Evolutionary conservation across 2,888 invertebrate genomes (phyloP).

Genomic region (Agrotis ipsilon): DNA sequence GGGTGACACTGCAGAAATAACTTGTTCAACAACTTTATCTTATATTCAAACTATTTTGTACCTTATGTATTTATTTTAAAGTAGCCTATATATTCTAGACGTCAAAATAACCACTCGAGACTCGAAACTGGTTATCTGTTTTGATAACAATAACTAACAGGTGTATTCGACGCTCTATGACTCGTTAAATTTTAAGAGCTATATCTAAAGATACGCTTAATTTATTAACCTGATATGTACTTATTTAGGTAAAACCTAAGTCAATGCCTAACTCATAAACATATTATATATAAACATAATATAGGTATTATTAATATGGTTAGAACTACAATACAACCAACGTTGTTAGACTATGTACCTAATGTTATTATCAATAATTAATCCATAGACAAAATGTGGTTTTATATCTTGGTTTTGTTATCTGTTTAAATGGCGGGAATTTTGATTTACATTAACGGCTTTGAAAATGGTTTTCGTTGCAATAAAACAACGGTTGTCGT

Average conservation of each 20-base stretch:
- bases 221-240: too few relatives aligned
- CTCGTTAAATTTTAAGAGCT: slow-evolving; percentile 6
- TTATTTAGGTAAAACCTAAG: neutral
- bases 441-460: neutral
- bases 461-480: neutral
- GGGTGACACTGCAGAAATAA: slow-evolving; percentile 9
- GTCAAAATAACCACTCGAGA: slow-evolving; percentile 1
- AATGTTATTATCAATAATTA: too few relatives aligned
- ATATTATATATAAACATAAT: too few relatives aligned
- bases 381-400: neutral
- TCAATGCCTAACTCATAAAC: neutral
- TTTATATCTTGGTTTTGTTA: neutral
- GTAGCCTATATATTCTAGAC: slow-evolving; percentile 6
- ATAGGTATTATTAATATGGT: too few relatives aligned
- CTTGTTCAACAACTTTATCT: slow-evolving; percentile 20
- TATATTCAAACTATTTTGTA: neutral
- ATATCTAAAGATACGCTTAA: too few relatives aligned
- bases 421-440: slow-evolving; percentile 22
- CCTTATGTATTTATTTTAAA: slow-evolving; percentile 11
- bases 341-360: too few relatives aligned
- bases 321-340: too few relatives aligned
- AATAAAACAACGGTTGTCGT: neutral
- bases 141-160: slow-evolving; percentile 22
- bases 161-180: slow-evolving; percentile 25
- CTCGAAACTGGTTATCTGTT: slow-evolving; percentile 26